A percentile compares a stretch with the other conserved stretches of the same genome.
Evolutionary conservation across 37 sponge, comb jelly and placozoan genomes (phyloP).

Genomic region (Spongilla lacustris): DNA sequence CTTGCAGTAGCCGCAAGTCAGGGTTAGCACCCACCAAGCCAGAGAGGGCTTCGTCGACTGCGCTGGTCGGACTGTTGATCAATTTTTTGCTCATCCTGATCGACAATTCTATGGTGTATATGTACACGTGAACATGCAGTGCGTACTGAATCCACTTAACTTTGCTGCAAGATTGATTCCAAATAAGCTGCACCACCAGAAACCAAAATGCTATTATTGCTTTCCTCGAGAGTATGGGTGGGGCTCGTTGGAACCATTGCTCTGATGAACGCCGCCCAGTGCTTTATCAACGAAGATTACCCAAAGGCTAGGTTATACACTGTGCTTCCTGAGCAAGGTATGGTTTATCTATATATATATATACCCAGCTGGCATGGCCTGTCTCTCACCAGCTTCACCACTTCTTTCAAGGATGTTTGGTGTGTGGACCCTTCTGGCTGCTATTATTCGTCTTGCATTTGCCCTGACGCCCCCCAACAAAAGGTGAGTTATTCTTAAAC

Average conservation of each 20-base stretch:
- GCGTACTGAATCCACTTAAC: background rate
- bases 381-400: slow-evolving; percentile 39
- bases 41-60: slow-evolving; percentile 83
- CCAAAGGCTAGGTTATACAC: slow-evolving; percentile 19
- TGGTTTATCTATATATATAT: background rate
- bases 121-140: background rate
- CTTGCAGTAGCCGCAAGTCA: slow-evolving; percentile 64
- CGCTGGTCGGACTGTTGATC: slow-evolving; percentile 60
- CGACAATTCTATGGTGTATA: background rate
- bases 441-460: slow-evolving; percentile 34
- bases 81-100: slow-evolving; percentile 90
- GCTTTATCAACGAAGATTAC: slow-evolving; percentile 16
- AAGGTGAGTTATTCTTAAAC: slow-evolving; percentile 14
- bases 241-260: slow-evolving; percentile 54
- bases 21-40: slow-evolving; percentile 80
- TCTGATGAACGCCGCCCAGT: slow-evolving; percentile 23
- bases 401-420: slow-evolving; percentile 63
- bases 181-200: background rate
- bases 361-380: background rate
- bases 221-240: slow-evolving; percentile 40
- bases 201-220: background rate
- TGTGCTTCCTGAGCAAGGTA: slow-evolving; percentile 45
- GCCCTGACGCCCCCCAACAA: slow-evolving; percentile 37
- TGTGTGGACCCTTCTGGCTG: slow-evolving; percentile 66
- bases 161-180: background rate